Evolutionary conservation across 1,140 invertebrate genomes (phyloP), one percentile per base, ranked within the genome.

Genomic region (Hylaeus volcanicus): DNA sequence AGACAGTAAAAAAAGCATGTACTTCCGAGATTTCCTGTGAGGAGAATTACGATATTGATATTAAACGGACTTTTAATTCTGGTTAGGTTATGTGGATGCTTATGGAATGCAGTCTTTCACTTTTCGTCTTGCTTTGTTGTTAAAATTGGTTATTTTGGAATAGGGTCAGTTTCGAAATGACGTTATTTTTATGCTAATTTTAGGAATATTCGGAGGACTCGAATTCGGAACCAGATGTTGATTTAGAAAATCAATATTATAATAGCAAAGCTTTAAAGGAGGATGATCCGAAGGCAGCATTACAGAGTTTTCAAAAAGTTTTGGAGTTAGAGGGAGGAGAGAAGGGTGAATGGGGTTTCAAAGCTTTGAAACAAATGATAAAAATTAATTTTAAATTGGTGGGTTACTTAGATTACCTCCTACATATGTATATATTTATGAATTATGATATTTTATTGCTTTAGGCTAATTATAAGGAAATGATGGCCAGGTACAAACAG

Each of bases 281-380:
- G 94, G 98, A 99, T 94, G 97, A 99, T 91, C 99, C 98, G 0
- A 96, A 96, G 89, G 96, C 95, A 37, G 99, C 99, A 2, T 92
- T 99, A 65, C 95, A 97, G 82, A 99, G 98, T 88, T 99, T 99
- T 94, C 98, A 99, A 91, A 99, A 98, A 93, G 98, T 99, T 45
- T 93, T 99, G 78, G 98, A 99, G 92, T 93, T 99, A 65, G 98
- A 99, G 94, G 97, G 97, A 66, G 98, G 98, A 6, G 98, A 99
- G 86, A 99, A 99, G 94, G 99, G 99, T 66, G 99, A 99, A 95
- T 99, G 99, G 99, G 99, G 99, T 0, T 99, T 99, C 90, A 99
- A 99, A 95, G 99, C 99, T n/a, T 94, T 99, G 1, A 99, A 99
- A 93, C 99, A 99, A 93, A 99, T 99, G 99, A 99, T 99, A 64